Conservation (phyloP, 30 jellyfish, hydroid and myxozoan genomes). For the Sanderia malayensis region DNA sequence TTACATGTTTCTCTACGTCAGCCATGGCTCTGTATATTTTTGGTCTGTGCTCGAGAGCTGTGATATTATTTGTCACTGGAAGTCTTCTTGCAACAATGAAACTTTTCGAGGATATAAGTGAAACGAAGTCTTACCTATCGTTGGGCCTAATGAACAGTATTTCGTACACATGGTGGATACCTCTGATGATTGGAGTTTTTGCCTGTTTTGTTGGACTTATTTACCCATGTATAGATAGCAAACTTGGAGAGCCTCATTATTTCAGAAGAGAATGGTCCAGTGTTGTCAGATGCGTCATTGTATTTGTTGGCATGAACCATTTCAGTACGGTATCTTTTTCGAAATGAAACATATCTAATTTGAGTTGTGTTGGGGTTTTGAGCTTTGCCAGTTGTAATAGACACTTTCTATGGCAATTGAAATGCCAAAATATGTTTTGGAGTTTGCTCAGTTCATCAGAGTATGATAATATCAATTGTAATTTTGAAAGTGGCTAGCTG, state of each 20-base stretch:
- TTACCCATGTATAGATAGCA: conserved; percentile 67
- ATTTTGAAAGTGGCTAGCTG: too few relatives aligned
- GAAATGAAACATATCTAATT: too few relatives aligned
- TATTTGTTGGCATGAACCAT: conserved; percentile 65
- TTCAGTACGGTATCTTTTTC: conserved; percentile 73
- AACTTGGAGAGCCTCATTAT: conserved; percentile 53
- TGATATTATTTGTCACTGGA: conserved; percentile 57
- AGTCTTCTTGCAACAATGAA: conserved; percentile 50
- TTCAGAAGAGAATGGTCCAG: conserved; percentile 71
- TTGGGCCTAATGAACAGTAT: conserved; percentile 20
- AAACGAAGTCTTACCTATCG: background rate
- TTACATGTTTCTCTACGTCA: conserved; percentile 7
- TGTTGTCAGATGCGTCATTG: conserved; percentile 61
- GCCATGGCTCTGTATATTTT: conserved; percentile 42
- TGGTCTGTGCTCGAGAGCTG: conserved; percentile 61
- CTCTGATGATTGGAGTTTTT: conserved; percentile 52
- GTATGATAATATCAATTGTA: too few relatives aligned
- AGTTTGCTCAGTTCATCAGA: too few relatives aligned
- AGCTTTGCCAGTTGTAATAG: too few relatives aligned
- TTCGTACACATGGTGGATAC: conserved; percentile 73
- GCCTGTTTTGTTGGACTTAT: conserved; percentile 69
- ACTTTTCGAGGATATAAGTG: conserved; percentile 15
- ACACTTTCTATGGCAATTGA: too few relatives aligned
- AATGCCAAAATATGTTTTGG: too few relatives aligned
- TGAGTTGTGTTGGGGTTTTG: too few relatives aligned